phyloP scores from a whole-genome alignment of 2,888 invertebrate species.

The Anticlea derivata region DNA sequence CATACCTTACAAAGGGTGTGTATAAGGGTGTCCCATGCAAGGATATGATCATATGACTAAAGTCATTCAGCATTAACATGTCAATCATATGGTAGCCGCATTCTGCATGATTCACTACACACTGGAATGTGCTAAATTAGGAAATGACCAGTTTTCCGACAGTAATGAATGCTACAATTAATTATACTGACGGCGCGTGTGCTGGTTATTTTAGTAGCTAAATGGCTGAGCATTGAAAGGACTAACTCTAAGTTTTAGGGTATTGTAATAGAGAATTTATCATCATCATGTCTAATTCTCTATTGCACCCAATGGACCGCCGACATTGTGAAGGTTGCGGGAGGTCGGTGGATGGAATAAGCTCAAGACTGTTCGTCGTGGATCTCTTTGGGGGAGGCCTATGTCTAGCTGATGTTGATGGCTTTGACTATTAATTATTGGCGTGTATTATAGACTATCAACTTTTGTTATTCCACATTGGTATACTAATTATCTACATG shows the following conservation, averaged over 20 bases:
- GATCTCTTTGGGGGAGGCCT: too few relatives aligned
- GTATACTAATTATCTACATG: slow-evolving; percentile 30
- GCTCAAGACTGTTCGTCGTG: too few relatives aligned
- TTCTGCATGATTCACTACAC: slow-evolving; percentile 37
- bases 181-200: slow-evolving; percentile 23
- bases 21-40: too few relatives aligned
- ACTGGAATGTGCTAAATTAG: slow-evolving; percentile 48
- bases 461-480: slow-evolving; percentile 7
- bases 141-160: slow-evolving; percentile 48
- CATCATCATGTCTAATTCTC: not conserved
- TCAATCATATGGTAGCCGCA: slow-evolving; percentile 32
- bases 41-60: not conserved
- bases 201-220: slow-evolving; percentile 17
- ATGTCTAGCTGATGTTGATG: too few relatives aligned
- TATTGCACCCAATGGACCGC: too few relatives aligned
- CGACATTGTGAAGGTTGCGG: too few relatives aligned
- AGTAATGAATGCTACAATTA: slow-evolving; percentile 26
- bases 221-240: slow-evolving; percentile 7
- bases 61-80: slow-evolving; percentile 19
- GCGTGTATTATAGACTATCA: slow-evolving; percentile 10
- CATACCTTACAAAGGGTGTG: too few relatives aligned
- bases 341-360: too few relatives aligned
- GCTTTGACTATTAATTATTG: too few relatives aligned
- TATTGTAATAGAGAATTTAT: not conserved
- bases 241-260: too few relatives aligned